These are phyloP conservation scores for Esox lucius DNA, from an alignment of 2,797 vertebrate species.

Conservation along the genomic window DNA sequence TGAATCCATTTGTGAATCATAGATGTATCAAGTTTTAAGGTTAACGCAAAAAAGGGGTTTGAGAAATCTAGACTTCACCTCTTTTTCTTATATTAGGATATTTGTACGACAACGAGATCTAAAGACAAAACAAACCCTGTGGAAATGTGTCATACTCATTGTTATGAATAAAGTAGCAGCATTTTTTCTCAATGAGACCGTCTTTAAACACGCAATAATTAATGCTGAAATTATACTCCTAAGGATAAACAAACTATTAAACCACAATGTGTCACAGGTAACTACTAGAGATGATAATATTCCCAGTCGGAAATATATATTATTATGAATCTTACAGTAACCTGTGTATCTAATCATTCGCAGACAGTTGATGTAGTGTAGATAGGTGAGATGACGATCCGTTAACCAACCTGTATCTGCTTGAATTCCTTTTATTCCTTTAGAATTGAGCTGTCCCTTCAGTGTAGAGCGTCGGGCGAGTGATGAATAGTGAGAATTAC, in stretches of 20 bases:
- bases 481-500: slow-evolving; percentile 63
- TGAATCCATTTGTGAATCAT: background rate
- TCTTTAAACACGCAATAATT: background rate
- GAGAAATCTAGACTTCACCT: background rate
- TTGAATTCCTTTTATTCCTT: slow-evolving; percentile 46
- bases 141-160: background rate
- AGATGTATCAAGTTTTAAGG: background rate
- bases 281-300: background rate
- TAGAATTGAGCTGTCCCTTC: slow-evolving; percentile 46
- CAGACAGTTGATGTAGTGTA: background rate
- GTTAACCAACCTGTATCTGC: slow-evolving; percentile 54
- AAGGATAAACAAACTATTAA: background rate
- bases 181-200: background rate
- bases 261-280: background rate
- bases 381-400: slow-evolving; percentile 2
- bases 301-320: background rate
- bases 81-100: background rate
- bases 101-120: background rate
- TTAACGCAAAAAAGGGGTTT: background rate
- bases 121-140: background rate
- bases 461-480: slow-evolving; percentile 52
- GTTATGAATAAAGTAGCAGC: background rate
- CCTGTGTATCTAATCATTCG: background rate
- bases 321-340: background rate
- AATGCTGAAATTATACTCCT: background rate